phyloP scores from a whole-genome alignment of 2,113 vertebrate genomes.

The Sterna hirundo region DNA sequence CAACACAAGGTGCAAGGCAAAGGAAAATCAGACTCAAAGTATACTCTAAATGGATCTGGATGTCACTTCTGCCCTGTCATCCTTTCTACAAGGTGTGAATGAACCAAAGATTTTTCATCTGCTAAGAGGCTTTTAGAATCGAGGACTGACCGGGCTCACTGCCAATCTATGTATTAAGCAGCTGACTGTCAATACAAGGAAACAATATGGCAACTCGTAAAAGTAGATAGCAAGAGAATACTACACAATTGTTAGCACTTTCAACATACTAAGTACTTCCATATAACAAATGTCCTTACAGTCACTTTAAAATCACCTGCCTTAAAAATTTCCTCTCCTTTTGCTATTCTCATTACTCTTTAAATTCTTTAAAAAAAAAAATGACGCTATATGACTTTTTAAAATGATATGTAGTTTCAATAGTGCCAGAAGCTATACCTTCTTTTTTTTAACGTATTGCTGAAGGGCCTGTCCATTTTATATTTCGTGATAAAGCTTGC shows the following conservation, averaged over 20 bases:
- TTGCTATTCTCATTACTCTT: not conserved
- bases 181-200: constrained; percentile 37
- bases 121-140: constrained; percentile 56
- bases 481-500: not conserved
- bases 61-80: constrained; percentile 61
- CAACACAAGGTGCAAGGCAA: constrained; percentile 31
- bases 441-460: not conserved
- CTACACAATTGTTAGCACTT: constrained; percentile 5
- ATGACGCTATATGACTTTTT: not conserved
- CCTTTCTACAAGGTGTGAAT: constrained; percentile 70
- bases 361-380: not conserved
- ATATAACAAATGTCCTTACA: not conserved
- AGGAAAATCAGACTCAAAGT: constrained; percentile 23
- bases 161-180: constrained; percentile 55
- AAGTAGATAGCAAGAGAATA: not conserved
- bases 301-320: not conserved
- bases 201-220: constrained; percentile 32
- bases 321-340: not conserved
- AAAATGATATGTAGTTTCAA: not conserved
- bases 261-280: not conserved
- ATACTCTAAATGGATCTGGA: constrained; percentile 53
- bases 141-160: constrained; percentile 26
- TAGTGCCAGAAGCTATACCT: not conserved
- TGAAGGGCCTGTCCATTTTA: not conserved
- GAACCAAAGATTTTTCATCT: constrained; percentile 58